phyloP scores from a whole-genome alignment of 2,113 vertebrate species.

The Ptyas mucosa region DNA sequence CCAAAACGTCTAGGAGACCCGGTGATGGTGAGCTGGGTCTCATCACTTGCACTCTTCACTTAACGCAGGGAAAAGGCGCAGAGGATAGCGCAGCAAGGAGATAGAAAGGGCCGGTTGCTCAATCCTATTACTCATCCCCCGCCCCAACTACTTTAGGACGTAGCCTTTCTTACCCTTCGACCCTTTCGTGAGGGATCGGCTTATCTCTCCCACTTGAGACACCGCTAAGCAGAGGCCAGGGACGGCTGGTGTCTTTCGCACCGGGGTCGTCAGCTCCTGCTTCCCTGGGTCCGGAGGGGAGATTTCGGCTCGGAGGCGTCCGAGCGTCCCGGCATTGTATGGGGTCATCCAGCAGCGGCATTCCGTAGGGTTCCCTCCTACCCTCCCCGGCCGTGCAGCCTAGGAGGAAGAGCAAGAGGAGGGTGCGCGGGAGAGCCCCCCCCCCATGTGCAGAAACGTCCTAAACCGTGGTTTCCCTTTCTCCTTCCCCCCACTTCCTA shows the following conservation, averaged over 20 bases:
- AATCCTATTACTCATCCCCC: not conserved
- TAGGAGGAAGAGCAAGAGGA: not conserved
- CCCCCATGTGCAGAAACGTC: not conserved
- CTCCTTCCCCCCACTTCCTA: too few relatives aligned
- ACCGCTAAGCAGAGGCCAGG: not conserved
- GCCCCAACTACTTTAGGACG: not conserved
- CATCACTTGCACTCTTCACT: not conserved
- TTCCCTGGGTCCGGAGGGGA: accelerated
- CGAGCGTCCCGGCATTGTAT: not conserved
- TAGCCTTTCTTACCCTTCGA: not conserved
- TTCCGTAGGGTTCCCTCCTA: conserved; percentile 26
- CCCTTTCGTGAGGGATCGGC: not conserved
- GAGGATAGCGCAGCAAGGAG: not conserved
- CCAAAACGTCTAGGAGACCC: too few relatives aligned
- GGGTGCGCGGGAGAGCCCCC: not conserved
- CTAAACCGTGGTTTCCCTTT: too few relatives aligned
- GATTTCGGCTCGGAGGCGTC: not conserved
- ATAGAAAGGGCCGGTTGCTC: not conserved
- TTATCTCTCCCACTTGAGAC: not conserved
- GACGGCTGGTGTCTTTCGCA: not conserved
- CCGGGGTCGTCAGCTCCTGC: not conserved
- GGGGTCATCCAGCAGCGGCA: conserved; percentile 40
- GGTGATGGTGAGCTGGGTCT: not conserved
- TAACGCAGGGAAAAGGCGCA: not conserved
- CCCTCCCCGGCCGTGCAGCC: not conserved